A percentile compares a stretch with the other conserved stretches of the same genome.
These are phyloP conservation scores for Sebastes schlegelii DNA, from an alignment of 2,113 vertebrate species.

Conservation along the genomic window DNA sequence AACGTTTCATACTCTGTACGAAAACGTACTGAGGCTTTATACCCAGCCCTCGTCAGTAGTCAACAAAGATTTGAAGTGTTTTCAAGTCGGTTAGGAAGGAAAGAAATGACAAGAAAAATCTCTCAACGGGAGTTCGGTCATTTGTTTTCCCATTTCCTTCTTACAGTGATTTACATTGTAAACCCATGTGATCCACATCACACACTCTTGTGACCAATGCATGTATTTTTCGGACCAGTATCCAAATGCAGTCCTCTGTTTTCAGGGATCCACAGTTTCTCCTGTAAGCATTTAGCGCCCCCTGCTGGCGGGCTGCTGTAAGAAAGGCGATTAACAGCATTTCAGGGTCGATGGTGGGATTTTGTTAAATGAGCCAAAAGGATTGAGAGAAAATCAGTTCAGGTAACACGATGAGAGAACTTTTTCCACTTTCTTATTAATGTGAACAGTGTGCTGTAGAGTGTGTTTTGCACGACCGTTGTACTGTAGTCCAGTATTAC, in stretches of 20 bases:
- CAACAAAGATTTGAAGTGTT: neutral
- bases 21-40: neutral
- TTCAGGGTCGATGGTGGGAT: neutral
- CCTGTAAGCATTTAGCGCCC: conserved; percentile 23
- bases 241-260: conserved; percentile 27
- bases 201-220: neutral
- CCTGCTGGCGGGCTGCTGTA: conserved; percentile 28
- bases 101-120: neutral
- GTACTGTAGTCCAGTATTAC: conserved; percentile 45
- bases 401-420: neutral
- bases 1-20: neutral
- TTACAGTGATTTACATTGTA: neutral
- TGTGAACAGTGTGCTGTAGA: conserved; percentile 44
- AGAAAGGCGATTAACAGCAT: neutral
- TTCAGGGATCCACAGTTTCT: conserved; percentile 35
- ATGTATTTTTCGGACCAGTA: neutral
- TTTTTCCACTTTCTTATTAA: conserved; percentile 22
- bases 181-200: conserved; percentile 4
- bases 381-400: conserved; percentile 2
- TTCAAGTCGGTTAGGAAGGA: neutral
- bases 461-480: conserved; percentile 6
- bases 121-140: neutral
- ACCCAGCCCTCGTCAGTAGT: neutral
- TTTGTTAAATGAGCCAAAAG: conserved; percentile 38
- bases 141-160: neutral